Evolutionary conservation across 1,140 invertebrate genomes (phyloP).

Genomic region (Halictus rubicundus): DNA sequence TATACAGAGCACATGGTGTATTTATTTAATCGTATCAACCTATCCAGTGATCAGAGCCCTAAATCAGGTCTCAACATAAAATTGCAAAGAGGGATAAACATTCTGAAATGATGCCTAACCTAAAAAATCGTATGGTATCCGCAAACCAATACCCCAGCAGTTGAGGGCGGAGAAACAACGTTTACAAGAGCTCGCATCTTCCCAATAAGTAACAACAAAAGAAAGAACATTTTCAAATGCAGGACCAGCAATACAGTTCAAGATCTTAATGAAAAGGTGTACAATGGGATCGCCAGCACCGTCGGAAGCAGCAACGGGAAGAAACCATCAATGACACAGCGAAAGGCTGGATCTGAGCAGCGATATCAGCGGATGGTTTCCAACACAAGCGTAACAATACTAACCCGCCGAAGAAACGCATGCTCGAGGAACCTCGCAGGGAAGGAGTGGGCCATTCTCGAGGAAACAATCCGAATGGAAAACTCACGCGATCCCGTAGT

Average conservation of each 20-base stretch:
- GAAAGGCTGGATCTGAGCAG: neutral
- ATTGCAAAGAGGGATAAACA: too few species aligned
- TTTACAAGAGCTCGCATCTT: too few species aligned
- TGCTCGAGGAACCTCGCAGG: neutral
- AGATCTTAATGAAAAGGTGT: neutral
- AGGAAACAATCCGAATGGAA: constrained; percentile 14
- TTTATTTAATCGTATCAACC: too few species aligned
- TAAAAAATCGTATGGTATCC: too few species aligned
- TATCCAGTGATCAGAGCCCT: too few species aligned
- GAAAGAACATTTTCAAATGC: neutral
- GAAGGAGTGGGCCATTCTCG: constrained; percentile 1
- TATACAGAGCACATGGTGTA: too few species aligned
- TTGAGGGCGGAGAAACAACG: too few species aligned
- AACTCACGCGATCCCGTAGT: constrained; percentile 57
- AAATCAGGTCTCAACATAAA: too few species aligned
- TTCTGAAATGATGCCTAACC: too few species aligned
- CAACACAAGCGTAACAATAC: neutral
- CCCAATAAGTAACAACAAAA: neutral
- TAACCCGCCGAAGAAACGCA: neutral
- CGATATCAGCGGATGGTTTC: neutral
- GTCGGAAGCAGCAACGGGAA: neutral
- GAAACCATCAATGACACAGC: neutral
- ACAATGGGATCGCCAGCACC: neutral
- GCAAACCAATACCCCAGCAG: too few species aligned
- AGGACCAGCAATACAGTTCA: neutral